phyloP scores from a whole-genome alignment of 2,888 invertebrate species.

The Andricus curvator region DNA sequence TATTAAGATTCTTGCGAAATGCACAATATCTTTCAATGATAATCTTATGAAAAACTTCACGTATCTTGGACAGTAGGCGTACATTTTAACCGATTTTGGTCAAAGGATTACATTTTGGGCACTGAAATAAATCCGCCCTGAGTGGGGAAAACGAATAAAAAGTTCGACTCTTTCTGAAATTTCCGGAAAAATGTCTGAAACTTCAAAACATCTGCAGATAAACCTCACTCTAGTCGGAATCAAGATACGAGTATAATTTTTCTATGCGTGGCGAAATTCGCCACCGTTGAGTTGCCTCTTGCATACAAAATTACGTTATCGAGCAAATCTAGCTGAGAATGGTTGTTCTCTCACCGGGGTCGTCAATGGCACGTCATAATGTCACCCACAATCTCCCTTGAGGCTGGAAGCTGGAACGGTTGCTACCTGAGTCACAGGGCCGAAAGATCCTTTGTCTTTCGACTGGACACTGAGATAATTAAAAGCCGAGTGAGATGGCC shows the following conservation, averaged over 20 bases:
- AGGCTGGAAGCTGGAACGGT: slow-evolving; percentile 28
- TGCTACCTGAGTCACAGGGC: slow-evolving; percentile 56
- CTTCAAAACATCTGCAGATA: too few species aligned
- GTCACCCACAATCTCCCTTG: slow-evolving; percentile 49
- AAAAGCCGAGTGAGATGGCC: slow-evolving; percentile 65
- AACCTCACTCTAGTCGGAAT: background rate
- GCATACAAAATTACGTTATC: slow-evolving; percentile 27
- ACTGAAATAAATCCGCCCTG: too few species aligned
- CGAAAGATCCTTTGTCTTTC: slow-evolving; percentile 65
- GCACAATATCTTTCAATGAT: too few species aligned
- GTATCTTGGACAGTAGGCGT: too few species aligned
- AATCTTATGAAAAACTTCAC: too few species aligned
- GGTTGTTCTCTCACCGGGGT: slow-evolving; percentile 43
- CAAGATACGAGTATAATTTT: background rate
- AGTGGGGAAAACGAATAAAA: too few species aligned
- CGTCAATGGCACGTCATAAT: slow-evolving; percentile 61
- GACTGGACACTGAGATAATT: slow-evolving; percentile 66
- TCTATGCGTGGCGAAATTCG: slow-evolving; percentile 11
- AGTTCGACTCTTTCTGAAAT: too few species aligned
- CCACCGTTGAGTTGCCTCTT: slow-evolving; percentile 14
- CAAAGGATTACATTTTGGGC: too few species aligned
- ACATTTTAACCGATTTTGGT: too few species aligned
- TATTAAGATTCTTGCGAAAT: too few species aligned
- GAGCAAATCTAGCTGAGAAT: slow-evolving; percentile 12
- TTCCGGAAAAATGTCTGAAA: too few species aligned